These are phyloP conservation scores for Drosophila infuscata DNA, from an alignment of 2,888 invertebrate species.

Conservation along the genomic window DNA sequence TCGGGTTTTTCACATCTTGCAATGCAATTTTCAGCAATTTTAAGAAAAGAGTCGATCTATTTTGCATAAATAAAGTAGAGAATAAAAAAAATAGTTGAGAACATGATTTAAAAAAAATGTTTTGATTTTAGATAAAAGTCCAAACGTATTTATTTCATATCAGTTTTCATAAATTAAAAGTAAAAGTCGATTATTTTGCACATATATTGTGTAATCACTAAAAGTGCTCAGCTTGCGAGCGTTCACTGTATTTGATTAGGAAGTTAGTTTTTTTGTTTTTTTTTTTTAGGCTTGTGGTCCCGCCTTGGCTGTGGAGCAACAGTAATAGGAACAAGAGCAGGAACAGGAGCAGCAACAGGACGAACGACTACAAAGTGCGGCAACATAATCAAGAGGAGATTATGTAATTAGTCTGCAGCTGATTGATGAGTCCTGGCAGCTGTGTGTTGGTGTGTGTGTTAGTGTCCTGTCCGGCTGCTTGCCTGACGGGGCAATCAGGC, in stretches of 20 bases:
- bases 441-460: conserved; percentile 8
- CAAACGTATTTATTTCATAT: background rate
- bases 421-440: conserved; percentile 84
- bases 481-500: conserved; percentile 65
- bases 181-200: background rate
- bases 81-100: background rate
- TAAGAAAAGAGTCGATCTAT: background rate
- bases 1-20: background rate
- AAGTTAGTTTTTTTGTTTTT: background rate
- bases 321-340: conserved; percentile 4
- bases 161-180: background rate
- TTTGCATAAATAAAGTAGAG: background rate
- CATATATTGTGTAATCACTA: background rate
- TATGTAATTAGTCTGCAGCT: conserved; percentile 85
- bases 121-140: background rate
- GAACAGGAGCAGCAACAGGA: conserved; percentile 24
- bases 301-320: conserved; percentile 2
- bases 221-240: background rate
- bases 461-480: conserved; percentile 5
- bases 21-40: background rate
- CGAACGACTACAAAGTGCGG: conserved; percentile 63
- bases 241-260: conserved; percentile 12
- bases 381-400: conserved; percentile 84
- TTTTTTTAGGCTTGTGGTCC: conserved; percentile 8
- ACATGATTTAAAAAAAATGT: background rate